Evolutionary conservation across 2,113 vertebrate species (phyloP), one percentile per base, ranked within the genome.

Genomic region (Corvus moneduloides): DNA sequence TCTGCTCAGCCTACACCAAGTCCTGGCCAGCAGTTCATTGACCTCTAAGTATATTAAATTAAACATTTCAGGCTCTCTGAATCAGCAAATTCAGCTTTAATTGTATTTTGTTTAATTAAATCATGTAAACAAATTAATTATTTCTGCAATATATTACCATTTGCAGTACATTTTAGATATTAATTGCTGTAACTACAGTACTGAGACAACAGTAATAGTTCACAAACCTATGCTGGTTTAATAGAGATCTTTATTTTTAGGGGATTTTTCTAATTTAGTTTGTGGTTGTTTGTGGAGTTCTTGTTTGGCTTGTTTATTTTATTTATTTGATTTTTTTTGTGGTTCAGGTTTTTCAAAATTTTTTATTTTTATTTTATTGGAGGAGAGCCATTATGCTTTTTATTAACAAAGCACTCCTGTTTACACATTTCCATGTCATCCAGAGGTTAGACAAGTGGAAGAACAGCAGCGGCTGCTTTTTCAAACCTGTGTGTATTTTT

Each of bases 41-140:
- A 73, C 90, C 39, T 67, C 43, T 21, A 85, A 85, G 11, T 28
- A 51, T 76, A 94, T 81, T 74, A 73, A 76, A 92, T 93, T 76
- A 90, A 92, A 71, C 22, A 67, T 93, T 88, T 90, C 76, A 69
- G 51, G 59, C 39, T 74, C 43, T 62, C 72, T 80, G 64, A 92
- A 86, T 92, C 86, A 92, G 72, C 79, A 94, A 41, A 74, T 84
- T 80, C 39, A 84, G 4, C 13, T 80, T 46, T 85, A 96, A 88
- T 89, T 91, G 26, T 54, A 48, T 72, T 86, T 90, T 72, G 51
- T 68, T 93, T 92, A 95, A 91, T 94, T 91, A 92, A 68, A 92
- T 90, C 43, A 11, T 76, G 10, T 82, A 90, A 94, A 78, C 43
- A 54, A 62, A 95, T 87, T 66, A 76, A 89, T 92, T 30, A 19